Base-by-base conservation (phyloP, 2,113 vertebrate genomes). In the Bothrops jararaca region DNA sequence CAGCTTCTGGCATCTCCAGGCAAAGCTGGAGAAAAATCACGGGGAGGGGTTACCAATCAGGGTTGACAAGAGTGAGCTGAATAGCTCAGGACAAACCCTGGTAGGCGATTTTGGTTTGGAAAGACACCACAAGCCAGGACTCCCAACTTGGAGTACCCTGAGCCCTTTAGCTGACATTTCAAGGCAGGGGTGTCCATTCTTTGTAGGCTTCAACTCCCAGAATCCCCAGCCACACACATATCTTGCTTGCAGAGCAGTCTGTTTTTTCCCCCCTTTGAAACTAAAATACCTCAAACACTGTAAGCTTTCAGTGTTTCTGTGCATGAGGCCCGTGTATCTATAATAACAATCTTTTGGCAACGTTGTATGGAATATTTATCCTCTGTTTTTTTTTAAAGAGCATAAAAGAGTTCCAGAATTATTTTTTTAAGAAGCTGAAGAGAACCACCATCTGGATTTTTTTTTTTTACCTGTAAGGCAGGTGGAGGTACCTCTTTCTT, bases 401-500 rank as follows among this genome's bases (percentile, higher is more conserved):
- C 45, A 86, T 86, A 86, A 86, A 80, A 39, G 15, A 80, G 34
- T 80, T 80, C 18, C 34, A 39, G 69, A 20, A 5, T 69, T 58
- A 8, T 39, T 80, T 22, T 80, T 80, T 39, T 22, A 42, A 80
- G 18, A 39, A 34, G 3, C 7, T 3, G 74, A 80, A 80, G 34
- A 80, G 6, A 20, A 39, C 6, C 18, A 42, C 69, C 6, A 80
- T 7, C 34, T 80, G 34, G 69, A 80, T 80, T 80, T 80, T 80
- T 34, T 12, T 13, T 39, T 64, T 95, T 92, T 15, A 60, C 52
- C 92, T 64, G 7, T 91, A 91, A 4, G 52, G 69, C 48, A 92
- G 93, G 95, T 13, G 95, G 93, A 42, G 80, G 85, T 34, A 90
- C 93, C 12, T 42, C 23, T 58, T 94, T 94, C 92, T 93, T 60